phyloP scores from a whole-genome alignment of 2,888 invertebrate genomes.

The Taphrorychus bicolor region DNA sequence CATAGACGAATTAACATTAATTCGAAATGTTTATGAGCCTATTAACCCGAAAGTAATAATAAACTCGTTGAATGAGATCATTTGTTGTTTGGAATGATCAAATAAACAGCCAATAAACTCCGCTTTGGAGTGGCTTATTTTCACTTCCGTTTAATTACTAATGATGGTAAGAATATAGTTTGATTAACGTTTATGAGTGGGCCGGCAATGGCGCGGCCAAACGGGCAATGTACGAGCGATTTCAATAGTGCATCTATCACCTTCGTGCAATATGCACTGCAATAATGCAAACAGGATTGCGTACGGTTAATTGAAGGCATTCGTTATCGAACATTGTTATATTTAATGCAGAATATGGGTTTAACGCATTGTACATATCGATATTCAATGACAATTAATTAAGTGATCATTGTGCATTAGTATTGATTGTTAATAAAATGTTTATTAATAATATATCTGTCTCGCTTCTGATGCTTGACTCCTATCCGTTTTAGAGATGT shows the following conservation, averaged over 20 bases:
- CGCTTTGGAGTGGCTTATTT: conserved; percentile 9
- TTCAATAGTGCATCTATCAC: background rate
- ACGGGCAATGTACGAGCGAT: background rate
- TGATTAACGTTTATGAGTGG: conserved; percentile 5
- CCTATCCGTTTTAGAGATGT: too few relatives aligned
- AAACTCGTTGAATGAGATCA: conserved; percentile 12
- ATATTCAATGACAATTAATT: too few relatives aligned
- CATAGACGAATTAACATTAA: background rate
- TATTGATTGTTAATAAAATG: too few relatives aligned
- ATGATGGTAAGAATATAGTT: conserved; percentile 5
- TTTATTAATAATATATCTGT: too few relatives aligned
- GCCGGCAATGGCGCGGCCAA: background rate
- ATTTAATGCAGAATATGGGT: too few relatives aligned
- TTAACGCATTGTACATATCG: too few relatives aligned
- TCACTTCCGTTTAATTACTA: conserved; percentile 16
- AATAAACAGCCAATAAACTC: conserved; percentile 23
- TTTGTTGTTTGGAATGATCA: conserved; percentile 3
- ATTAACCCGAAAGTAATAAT: conserved; percentile 12
- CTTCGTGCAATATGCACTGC: background rate
- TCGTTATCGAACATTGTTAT: conserved; percentile 6
- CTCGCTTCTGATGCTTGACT: too few relatives aligned
- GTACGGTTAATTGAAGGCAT: background rate
- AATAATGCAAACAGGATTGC: background rate
- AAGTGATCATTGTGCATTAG: too few relatives aligned
- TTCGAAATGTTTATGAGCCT: conserved; percentile 2